Percentiles rank a stretch among this genome's conserved stretches.
Evolutionary conservation across 2,113 vertebrate genomes (phyloP).

Genomic region (Abramis brama): DNA sequence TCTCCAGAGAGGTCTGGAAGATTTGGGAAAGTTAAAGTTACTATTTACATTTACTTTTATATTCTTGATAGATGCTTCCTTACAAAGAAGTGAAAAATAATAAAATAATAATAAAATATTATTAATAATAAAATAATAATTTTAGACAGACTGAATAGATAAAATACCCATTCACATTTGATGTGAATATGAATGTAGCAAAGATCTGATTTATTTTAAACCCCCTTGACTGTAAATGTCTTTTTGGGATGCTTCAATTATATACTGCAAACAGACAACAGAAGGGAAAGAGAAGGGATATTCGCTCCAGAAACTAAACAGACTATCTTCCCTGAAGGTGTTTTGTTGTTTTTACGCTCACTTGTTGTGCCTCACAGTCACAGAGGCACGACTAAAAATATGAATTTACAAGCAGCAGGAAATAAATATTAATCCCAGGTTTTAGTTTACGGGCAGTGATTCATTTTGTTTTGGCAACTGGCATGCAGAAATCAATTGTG

Average conservation of each 20-base stretch:
- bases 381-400: not conserved
- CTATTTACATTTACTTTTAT: not conserved
- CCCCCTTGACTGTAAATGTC: not conserved
- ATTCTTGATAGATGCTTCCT: not conserved
- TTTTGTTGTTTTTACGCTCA: not conserved
- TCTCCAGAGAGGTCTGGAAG: not conserved
- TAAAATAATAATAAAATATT: too few relatives aligned
- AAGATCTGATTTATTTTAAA: not conserved
- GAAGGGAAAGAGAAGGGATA: not conserved
- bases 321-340: not conserved
- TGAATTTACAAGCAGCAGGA: constrained; percentile 35
- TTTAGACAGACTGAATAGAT: not conserved
- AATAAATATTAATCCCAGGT: constrained; percentile 42
- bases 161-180: not conserved
- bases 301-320: not conserved
- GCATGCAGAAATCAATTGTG: constrained; percentile 51
- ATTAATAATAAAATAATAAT: too few relatives aligned
- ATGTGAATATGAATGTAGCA: not conserved
- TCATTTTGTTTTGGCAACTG: constrained; percentile 50
- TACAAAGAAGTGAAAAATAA: not conserved
- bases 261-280: not conserved
- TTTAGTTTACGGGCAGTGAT: constrained; percentile 43
- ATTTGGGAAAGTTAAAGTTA: not conserved
- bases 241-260: not conserved
- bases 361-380: not conserved